A percentile compares a stretch with the other conserved stretches of the same genome.
Evolutionary conservation across 2,113 vertebrate genomes (phyloP).

Genomic region (Plecturocebus donacophilus): DNA sequence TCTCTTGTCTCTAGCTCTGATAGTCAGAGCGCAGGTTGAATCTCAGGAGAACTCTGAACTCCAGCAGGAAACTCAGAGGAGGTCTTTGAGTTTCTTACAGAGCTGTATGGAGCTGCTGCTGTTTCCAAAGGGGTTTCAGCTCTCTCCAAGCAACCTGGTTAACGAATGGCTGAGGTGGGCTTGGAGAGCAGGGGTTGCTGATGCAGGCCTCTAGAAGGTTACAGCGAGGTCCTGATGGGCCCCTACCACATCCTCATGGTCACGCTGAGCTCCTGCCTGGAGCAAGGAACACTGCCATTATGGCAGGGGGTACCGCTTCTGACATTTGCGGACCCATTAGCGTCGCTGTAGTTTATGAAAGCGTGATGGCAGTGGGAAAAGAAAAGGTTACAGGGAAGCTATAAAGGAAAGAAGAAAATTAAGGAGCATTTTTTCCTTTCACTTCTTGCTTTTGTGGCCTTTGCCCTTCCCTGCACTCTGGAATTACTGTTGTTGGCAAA

Average conservation of each 20-base stretch:
- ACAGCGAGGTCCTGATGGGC: too few relatives aligned
- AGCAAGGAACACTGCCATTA: accelerated
- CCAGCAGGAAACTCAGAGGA: accelerated
- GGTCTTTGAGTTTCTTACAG: background rate
- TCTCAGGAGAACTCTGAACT: background rate
- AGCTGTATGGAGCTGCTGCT: accelerated
- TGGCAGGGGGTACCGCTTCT: accelerated
- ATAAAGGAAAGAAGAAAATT: background rate
- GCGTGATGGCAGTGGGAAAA: background rate
- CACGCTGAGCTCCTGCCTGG: background rate
- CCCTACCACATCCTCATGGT: accelerated
- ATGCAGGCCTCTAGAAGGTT: background rate
- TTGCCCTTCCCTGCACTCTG: too few relatives aligned
- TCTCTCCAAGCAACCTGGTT: accelerated
- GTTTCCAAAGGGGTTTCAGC: accelerated
- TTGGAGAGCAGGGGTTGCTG: background rate
- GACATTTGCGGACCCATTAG: too few relatives aligned
- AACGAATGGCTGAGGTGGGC: background rate
- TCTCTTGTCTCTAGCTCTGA: background rate
- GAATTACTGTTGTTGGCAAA: accelerated
- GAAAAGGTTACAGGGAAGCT: background rate
- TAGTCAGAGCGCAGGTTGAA: background rate
- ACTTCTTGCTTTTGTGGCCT: accelerated
- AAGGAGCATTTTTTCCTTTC: accelerated
- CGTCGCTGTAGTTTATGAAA: background rate